Conservation (phyloP, 1,140 invertebrate genomes). For the Pseudomyrmex sp. region DNA sequence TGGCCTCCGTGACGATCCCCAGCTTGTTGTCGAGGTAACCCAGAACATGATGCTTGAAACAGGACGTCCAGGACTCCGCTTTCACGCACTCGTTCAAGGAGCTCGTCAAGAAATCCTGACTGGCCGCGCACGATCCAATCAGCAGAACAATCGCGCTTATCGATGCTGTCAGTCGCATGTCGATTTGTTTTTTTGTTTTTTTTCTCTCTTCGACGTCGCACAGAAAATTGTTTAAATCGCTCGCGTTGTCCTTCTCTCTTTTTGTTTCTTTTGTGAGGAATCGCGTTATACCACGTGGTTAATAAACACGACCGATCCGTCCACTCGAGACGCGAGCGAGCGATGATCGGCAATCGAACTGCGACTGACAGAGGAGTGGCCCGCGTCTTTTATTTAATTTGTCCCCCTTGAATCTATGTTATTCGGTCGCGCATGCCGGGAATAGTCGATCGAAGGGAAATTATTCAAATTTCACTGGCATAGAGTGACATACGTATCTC, state of each 20-base stretch:
- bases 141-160: constrained; percentile 71
- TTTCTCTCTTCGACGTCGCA: constrained; percentile 18
- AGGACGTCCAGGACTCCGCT: constrained; percentile 87
- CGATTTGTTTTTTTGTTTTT: constrained; percentile 27
- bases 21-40: constrained; percentile 89
- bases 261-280: neutral
- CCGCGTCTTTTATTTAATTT: constrained; percentile 85
- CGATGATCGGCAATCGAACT: constrained; percentile 84
- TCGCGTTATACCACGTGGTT: constrained; percentile 7
- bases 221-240: neutral
- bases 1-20: constrained; percentile 87
- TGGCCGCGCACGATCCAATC: constrained; percentile 66
- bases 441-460: constrained; percentile 84
- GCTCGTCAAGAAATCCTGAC: constrained; percentile 88
- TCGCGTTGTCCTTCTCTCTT: neutral
- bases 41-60: constrained; percentile 90
- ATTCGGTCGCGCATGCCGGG: constrained; percentile 84
- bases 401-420: constrained; percentile 84
- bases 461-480: constrained; percentile 85
- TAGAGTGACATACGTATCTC: constrained; percentile 62
- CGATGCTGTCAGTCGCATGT: constrained; percentile 76
- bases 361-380: constrained; percentile 85
- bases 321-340: constrained; percentile 66
- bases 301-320: constrained; percentile 63
- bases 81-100: constrained; percentile 90